Base-by-base conservation (phyloP, 2,888 invertebrate genomes). In the Silvanus unidentatus region DNA sequence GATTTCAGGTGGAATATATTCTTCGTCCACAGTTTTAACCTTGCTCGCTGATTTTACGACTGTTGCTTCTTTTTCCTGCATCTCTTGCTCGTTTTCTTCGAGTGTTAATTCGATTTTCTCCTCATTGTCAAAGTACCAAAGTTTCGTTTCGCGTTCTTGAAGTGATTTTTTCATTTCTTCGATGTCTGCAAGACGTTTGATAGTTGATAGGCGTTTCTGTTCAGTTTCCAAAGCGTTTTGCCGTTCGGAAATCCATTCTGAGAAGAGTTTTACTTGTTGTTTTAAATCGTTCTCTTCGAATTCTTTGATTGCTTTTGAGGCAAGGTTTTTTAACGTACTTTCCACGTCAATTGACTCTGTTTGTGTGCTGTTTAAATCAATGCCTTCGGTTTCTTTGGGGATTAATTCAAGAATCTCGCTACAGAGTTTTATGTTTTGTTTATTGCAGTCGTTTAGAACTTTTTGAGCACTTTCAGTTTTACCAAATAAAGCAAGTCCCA, bases 61-160 rank as follows among this genome's bases (percentile, higher is more conserved):
- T 12, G 11, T 32, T 8, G 5, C 13, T 12, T 32, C 11, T 12
- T 32, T 32, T 12, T 32, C 32, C 10, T 32, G 3, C 10, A 3
- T 12, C 32, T 43, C 52, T 39, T 3, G 40, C 35, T 29, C 32
- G 40, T 76, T 82, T 64, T 69, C 77, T 61, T 81, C 82, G 56
- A 88, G 86, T 65, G 78, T 67, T 37, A 89, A 71, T 59, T 88
- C 86, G 55, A 88, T 78, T 57, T 82, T 69, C 32, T 88, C 87
- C 65, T 87, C 81, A 62, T 86, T 84, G 48, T 90, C 86, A 71
- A 91, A 91, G 78, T 86, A 91, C 84, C 84, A 84, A 41, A 85
- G 64, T 53, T 77, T 77, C 47, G 76, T 75, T 62, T 89, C 88
- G 60, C 78, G 79, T 15, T 76, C 71, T 44, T 73, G 56, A 49